These are phyloP conservation scores for Megaptera novaeangliae DNA, from an alignment of 2,113 vertebrate species.

Conservation along the genomic window DNA sequence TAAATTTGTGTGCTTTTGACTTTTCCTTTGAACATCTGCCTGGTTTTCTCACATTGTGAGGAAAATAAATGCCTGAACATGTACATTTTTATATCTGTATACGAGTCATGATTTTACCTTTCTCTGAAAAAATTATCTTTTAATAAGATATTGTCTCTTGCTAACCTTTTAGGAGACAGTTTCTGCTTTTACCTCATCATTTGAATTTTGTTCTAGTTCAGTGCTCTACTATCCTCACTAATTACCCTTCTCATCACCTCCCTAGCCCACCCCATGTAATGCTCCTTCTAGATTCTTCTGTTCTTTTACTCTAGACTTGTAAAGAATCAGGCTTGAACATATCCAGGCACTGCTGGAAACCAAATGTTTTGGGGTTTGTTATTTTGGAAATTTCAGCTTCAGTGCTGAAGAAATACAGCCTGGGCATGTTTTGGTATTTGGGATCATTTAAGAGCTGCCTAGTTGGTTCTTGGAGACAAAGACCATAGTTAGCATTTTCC, in stretches of 20 bases:
- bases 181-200: conserved; percentile 7
- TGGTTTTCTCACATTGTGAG: not conserved
- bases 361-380: conserved; percentile 64
- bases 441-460: conserved; percentile 45
- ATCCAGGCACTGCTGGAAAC: conserved; percentile 59
- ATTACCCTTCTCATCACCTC: not conserved
- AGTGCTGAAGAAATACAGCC: conserved; percentile 50
- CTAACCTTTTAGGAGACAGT: not conserved
- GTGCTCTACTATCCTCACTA: not conserved
- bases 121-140: conserved; percentile 47
- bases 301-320: conserved; percentile 18
- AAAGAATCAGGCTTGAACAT: conserved; percentile 54
- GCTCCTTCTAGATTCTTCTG: not conserved
- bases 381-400: conserved; percentile 62
- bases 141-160: conserved; percentile 1
- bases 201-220: not conserved
- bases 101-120: conserved; percentile 3
- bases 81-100: conserved; percentile 7
- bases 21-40: conserved; percentile 35
- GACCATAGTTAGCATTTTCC: conserved; percentile 32
- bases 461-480: conserved; percentile 47
- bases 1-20: not conserved
- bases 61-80: conserved; percentile 25
- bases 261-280: not conserved
- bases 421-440: conserved; percentile 68